A percentile compares a stretch with the other conserved stretches of the same genome.
Evolutionary conservation across 2,113 vertebrate species (phyloP).

Genomic region (Podarcis raffonei): DNA sequence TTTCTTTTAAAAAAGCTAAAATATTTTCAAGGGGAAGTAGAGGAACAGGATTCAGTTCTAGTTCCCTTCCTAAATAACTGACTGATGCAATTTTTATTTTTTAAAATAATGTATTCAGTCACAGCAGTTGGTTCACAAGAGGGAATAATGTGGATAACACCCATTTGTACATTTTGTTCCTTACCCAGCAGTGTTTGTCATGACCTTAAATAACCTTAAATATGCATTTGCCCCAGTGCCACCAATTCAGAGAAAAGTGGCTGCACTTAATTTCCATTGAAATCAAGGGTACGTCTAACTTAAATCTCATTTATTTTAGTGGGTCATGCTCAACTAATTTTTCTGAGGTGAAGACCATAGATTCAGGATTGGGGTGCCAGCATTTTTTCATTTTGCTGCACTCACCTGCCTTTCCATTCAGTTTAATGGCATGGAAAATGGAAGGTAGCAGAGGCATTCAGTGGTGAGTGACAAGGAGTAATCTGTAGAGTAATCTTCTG

Average conservation of each 20-base stretch:
- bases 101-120: neutral
- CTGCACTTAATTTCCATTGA: neutral
- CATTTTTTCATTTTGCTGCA: constrained; percentile 15
- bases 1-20: constrained; percentile 8
- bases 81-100: neutral
- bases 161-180: neutral
- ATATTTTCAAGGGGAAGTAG: neutral
- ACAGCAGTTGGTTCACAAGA: neutral
- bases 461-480: constrained; percentile 26
- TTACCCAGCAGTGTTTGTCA: neutral
- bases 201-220: neutral
- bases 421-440: constrained; percentile 48
- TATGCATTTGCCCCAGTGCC: neutral
- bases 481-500: constrained; percentile 32
- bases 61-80: neutral
- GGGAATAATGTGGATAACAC: neutral
- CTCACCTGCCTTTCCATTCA: constrained; percentile 54
- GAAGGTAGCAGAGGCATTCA: constrained; percentile 56
- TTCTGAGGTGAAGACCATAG: neutral
- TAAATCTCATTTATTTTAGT: neutral
- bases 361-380: neutral
- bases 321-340: neutral
- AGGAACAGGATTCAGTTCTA: neutral
- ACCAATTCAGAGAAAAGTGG: neutral
- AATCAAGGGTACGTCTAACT: neutral